phyloP scores from a whole-genome alignment of 64 coral and sea anemone genomes.

The Acropora tenuis region DNA sequence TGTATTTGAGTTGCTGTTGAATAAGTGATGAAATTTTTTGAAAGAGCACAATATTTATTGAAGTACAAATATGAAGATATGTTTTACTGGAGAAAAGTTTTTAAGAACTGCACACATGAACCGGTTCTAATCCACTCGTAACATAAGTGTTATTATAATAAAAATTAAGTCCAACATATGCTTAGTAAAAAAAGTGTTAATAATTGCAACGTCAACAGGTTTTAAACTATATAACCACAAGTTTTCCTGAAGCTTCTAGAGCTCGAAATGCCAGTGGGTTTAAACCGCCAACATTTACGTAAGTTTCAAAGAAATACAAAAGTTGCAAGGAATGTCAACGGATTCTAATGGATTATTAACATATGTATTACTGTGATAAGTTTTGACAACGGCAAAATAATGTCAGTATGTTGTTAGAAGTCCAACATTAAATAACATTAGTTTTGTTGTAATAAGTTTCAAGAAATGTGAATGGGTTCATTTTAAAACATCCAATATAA shows the following conservation, averaged over 20 bases:
- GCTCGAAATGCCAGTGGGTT: slow-evolving; percentile 18
- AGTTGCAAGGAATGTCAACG: slow-evolving; percentile 20
- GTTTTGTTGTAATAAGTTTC: slow-evolving; percentile 6
- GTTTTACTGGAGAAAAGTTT: slow-evolving; percentile 10
- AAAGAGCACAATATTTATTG: slow-evolving; percentile 37
- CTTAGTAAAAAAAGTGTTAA: slow-evolving; percentile 11
- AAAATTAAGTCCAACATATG: slow-evolving; percentile 4
- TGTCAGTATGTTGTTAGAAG: slow-evolving; percentile 17
- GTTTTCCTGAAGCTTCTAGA: slow-evolving; percentile 8
- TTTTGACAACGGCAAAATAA: slow-evolving; percentile 24
- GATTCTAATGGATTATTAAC: slow-evolving; percentile 33
- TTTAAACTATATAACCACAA: slow-evolving; percentile 11
- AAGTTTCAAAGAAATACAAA: slow-evolving; percentile 27
- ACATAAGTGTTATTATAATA: slow-evolving; percentile 23
- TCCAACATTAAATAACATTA: slow-evolving; percentile 37
- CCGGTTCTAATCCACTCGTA: slow-evolving; percentile 48
- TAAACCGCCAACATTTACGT: not conserved
- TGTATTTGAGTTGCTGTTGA: slow-evolving; percentile 13
- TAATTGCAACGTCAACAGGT: slow-evolving; percentile 4
- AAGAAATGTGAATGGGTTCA: slow-evolving; percentile 20
- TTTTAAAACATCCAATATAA: slow-evolving; percentile 54
- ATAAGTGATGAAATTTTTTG: slow-evolving; percentile 38
- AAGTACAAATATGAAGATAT: slow-evolving; percentile 19
- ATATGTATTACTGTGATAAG: slow-evolving; percentile 28
- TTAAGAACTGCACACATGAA: slow-evolving; percentile 30